Evolutionary conservation across 92 coral and sea anemone genomes (phyloP), one percentile per base, ranked within the genome.

Genomic region (Zoanthus solanderi): DNA sequence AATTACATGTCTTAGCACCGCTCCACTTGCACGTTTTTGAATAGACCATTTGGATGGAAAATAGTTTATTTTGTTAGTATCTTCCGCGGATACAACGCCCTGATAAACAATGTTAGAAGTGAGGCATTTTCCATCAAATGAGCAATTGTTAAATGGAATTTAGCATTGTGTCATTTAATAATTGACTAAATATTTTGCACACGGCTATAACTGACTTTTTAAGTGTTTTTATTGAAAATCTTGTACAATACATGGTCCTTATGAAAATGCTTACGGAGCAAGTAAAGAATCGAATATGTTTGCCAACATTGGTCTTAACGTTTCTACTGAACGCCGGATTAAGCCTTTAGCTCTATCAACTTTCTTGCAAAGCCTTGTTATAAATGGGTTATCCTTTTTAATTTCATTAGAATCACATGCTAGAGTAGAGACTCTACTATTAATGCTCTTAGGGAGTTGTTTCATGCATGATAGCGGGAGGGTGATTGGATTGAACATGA

Each of bases 331-430:
- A 4, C 3, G 42, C 3, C 42, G 42, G 42, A 37, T 37, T 37
- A 37, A 37, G 4, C 42, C 42, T 37, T 37, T 37, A 37, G 4
- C 42, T 37, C 42, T 37, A 2, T 37, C 42, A 37, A 53, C 58
- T 53, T 53, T 53, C 12, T 53, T 53, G 58, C 58, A 53, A 53
- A 53, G 58, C 58, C 58, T 53, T 76, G 81, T 47, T 47, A 76
- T 53, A 53, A 8, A 53, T 13, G 15, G 58, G 10, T 9, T 1
- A 1, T 9, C 58, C 15, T 53, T 53, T 9, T 53, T 53, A 53
- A 53, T 2, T 53, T 53, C 58, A 53, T 53, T 2, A 13, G 58
- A 53, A 53, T 53, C 58, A 13, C 58, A 53, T 53, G 58, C 58
- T 53, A 53, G 15, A 53, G 58, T 53, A 7, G 58, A 53, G 58